Evolutionary conservation across 2,113 vertebrate genomes (phyloP).

Genomic region (Dasyurus viverrinus): DNA sequence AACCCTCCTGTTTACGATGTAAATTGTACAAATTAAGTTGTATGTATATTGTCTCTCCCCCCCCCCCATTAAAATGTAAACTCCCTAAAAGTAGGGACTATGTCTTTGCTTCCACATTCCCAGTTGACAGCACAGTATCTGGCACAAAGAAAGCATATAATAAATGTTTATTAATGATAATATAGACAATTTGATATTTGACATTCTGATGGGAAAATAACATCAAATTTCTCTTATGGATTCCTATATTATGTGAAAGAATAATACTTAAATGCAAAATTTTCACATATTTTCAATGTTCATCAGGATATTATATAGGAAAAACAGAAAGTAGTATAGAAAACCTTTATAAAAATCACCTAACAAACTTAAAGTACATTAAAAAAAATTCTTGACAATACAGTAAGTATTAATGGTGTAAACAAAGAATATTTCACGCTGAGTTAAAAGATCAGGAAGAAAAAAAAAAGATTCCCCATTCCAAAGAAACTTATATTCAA

Average conservation of each 20-base stretch:
- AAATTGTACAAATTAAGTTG: not conserved
- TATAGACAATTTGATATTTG: not conserved
- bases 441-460: not conserved
- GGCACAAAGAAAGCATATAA: not conserved
- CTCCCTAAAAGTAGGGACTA: not conserved
- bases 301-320: not conserved
- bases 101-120: not conserved
- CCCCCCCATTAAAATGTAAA: not conserved
- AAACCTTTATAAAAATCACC: not conserved
- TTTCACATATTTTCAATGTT: not conserved
- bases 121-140: no score
- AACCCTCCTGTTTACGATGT: not conserved
- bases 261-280: not conserved
- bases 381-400: not conserved
- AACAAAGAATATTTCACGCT: not conserved
- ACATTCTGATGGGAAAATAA: not conserved
- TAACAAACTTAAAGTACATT: not conserved
- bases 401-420: not conserved
- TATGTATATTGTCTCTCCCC: not conserved
- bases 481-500: not conserved
- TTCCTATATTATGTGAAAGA: not conserved
- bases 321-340: not conserved
- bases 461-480: not conserved
- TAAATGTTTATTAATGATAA: no score
- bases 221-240: not conserved